These are phyloP conservation scores for Atherinosoma microstoma DNA, from an alignment of 2,797 vertebrate species.

Conservation along the genomic window DNA sequence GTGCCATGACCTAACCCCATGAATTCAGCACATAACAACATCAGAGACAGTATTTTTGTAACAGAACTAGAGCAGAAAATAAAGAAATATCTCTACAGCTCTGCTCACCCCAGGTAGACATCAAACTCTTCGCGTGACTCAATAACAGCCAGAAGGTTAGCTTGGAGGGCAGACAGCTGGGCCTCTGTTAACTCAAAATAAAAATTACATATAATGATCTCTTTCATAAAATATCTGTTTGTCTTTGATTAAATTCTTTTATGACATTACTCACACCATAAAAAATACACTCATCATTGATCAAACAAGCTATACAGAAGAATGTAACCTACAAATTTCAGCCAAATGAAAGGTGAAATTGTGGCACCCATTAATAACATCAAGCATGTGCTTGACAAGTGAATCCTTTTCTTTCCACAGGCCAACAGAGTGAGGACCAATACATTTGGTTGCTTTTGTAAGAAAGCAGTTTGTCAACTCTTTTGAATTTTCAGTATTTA, in stretches of 20 bases:
- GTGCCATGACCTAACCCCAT: constrained; percentile 55
- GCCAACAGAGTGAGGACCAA: too few relatives aligned
- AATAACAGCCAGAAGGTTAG: constrained; percentile 35
- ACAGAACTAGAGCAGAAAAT: constrained; percentile 62
- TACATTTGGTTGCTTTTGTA: too few relatives aligned
- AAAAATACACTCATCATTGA: too few relatives aligned
- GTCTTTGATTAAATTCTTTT: neutral
- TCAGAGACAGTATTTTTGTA: constrained; percentile 59
- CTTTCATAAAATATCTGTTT: constrained; percentile 22
- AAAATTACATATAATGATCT: constrained; percentile 37
- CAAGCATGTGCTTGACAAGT: neutral
- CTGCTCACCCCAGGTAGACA: constrained; percentile 57
- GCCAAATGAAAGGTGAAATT: constrained; percentile 7
- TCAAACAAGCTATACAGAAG: too few relatives aligned
- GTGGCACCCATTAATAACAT: neutral
- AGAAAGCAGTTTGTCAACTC: too few relatives aligned
- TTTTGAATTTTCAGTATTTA: neutral
- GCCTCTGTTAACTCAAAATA: constrained; percentile 34
- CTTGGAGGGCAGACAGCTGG: constrained; percentile 30
- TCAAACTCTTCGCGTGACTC: constrained; percentile 42
- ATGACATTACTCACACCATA: too few relatives aligned
- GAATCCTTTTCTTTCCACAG: too few relatives aligned
- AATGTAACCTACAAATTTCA: constrained; percentile 16
- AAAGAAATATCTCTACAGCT: constrained; percentile 42
- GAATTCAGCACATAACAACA: constrained; percentile 64